Percentiles rank a stretch among this genome's conserved stretches.
These are phyloP conservation scores for Caenorhabditis becei DNA, from an alignment of 2,888 invertebrate genomes.

Conservation along the genomic window DNA sequence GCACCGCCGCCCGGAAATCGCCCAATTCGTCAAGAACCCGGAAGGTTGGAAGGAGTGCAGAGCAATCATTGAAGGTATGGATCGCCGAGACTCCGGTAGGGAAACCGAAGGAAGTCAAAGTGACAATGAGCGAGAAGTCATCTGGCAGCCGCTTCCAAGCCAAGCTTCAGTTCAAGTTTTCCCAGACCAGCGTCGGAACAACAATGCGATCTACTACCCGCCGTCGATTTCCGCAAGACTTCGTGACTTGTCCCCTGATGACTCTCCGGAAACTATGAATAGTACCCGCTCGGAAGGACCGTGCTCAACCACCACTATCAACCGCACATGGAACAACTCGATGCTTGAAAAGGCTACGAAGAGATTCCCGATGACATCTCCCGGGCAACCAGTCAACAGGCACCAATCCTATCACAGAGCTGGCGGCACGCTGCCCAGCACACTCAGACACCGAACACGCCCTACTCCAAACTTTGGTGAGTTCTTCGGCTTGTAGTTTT, in stretches of 20 bases:
- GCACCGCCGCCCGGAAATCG: conserved; percentile 91
- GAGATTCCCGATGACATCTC: conserved; percentile 72
- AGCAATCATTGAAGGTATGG: conserved; percentile 67
- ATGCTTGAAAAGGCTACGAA: conserved; percentile 62
- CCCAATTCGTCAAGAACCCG: conserved; percentile 86
- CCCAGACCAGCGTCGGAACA: conserved; percentile 54
- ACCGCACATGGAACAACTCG: conserved; percentile 66
- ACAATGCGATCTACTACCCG: conserved; percentile 60
- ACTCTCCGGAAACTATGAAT: conserved; percentile 41
- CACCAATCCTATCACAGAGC: conserved; percentile 63
- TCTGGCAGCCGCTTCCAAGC: conserved; percentile 66
- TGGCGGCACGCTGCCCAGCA: conserved; percentile 64
- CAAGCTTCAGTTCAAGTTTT: conserved; percentile 50
- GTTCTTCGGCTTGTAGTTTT: no score
- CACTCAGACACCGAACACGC: conserved; percentile 54
- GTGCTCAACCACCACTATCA: conserved; percentile 43
- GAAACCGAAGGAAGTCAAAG: conserved; percentile 57
- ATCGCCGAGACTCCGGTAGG: conserved; percentile 63
- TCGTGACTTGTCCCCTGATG: conserved; percentile 49
- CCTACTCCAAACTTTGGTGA: conserved; percentile 54
- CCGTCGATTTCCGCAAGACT: conserved; percentile 65
- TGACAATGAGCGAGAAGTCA: conserved; percentile 56
- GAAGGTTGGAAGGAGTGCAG: conserved; percentile 77
- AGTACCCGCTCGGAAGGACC: conserved; percentile 48
- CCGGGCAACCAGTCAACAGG: no score